Evolutionary conservation across 2,797 vertebrate genomes (phyloP).

Genomic region (Thamnophis elegans): DNA sequence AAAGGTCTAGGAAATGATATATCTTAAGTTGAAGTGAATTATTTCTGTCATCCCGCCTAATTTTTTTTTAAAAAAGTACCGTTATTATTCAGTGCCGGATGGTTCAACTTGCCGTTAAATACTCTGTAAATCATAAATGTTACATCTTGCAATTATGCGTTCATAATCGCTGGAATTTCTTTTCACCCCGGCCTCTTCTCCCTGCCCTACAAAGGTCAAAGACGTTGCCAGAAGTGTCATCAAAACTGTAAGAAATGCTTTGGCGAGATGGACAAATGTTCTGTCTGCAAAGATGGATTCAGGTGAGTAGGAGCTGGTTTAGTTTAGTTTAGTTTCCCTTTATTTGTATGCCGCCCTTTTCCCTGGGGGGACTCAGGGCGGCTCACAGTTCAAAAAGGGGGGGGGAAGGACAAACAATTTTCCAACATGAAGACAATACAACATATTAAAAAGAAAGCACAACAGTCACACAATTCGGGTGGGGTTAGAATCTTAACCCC

Average conservation of each 20-base stretch:
- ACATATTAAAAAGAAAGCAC: too few relatives aligned
- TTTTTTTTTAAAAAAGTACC: neutral
- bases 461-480: too few relatives aligned
- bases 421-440: too few relatives aligned
- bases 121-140: neutral
- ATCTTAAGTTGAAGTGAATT: neutral
- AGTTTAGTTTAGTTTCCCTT: too few relatives aligned
- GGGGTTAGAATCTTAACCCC: too few relatives aligned
- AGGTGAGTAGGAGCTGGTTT: slow-evolving; percentile 74
- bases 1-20: neutral
- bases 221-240: slow-evolving; percentile 82
- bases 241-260: slow-evolving; percentile 82
- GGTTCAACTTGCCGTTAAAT: neutral
- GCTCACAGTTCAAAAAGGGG: too few relatives aligned
- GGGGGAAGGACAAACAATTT: too few relatives aligned
- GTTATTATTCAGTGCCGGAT: neutral
- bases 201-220: slow-evolving; percentile 74
- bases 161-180: neutral
- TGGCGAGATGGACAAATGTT: slow-evolving; percentile 79
- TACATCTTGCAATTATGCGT: neutral
- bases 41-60: neutral
- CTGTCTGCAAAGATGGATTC: slow-evolving; percentile 82
- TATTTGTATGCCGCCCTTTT: too few relatives aligned
- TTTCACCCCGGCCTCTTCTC: slow-evolving; percentile 1
- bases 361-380: too few relatives aligned